These are phyloP conservation scores for Streptopelia turtur DNA, from an alignment of 2,797 vertebrate species.

Conservation along the genomic window DNA sequence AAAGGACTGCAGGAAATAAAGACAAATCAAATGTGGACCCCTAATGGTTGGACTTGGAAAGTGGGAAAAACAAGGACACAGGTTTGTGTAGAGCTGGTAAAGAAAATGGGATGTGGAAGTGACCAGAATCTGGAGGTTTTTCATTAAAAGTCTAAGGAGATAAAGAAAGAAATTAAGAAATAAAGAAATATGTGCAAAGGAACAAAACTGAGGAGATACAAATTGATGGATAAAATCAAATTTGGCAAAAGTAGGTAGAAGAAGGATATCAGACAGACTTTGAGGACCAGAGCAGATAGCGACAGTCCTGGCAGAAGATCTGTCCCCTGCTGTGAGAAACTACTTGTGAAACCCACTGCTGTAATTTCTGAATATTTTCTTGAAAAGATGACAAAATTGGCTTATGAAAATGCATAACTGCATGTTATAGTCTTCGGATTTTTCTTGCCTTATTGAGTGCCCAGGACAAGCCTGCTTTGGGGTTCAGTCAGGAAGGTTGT, in stretches of 20 bases:
- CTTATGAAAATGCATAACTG: not conserved
- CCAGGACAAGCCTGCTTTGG: not conserved
- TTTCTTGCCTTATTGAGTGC: not conserved
- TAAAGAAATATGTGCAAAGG: rapidly evolving
- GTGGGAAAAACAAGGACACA: not conserved
- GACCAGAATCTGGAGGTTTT: not conserved
- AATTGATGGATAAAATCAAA: not conserved
- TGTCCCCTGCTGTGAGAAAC: not conserved
- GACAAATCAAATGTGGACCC: not conserved
- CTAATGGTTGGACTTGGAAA: not conserved
- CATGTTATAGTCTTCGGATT: not conserved
- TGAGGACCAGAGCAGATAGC: not conserved
- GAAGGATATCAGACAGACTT: not conserved
- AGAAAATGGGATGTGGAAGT: not conserved
- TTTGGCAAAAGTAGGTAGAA: not conserved
- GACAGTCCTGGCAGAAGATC: not conserved
- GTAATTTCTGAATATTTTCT: not conserved
- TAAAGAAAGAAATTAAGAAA: not conserved
- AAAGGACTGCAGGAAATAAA: not conserved
- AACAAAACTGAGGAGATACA: not conserved
- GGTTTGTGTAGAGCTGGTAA: not conserved
- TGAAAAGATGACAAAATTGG: not conserved
- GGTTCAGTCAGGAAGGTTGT: not conserved
- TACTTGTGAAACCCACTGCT: not conserved
- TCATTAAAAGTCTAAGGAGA: not conserved